Evolutionary conservation across 1,140 invertebrate species (phyloP).

Genomic region (Heliconius hewitsoni): DNA sequence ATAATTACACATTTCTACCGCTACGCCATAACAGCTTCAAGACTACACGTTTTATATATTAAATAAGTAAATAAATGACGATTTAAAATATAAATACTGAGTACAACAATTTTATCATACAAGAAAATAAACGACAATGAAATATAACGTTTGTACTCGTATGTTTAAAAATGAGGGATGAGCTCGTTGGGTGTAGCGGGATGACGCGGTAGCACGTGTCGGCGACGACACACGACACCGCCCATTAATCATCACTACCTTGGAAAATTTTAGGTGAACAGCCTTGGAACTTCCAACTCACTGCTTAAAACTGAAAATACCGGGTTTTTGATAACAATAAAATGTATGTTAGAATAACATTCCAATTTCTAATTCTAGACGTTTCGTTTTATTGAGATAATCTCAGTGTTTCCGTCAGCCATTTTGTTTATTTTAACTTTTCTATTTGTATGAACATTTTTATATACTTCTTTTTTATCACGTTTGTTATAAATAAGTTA

Average conservation of each 20-base stretch:
- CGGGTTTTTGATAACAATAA: not conserved
- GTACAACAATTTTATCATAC: not conserved
- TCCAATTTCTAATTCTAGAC: not conserved
- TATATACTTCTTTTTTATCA: no score
- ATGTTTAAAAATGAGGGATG: constrained; percentile 21
- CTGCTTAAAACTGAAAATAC: not conserved
- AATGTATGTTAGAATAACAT: constrained; percentile 1
- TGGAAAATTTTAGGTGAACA: constrained; percentile 17
- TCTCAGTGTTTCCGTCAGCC: not conserved
- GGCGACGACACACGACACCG: constrained; percentile 13
- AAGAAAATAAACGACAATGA: constrained; percentile 6
- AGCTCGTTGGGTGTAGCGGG: constrained; percentile 13
- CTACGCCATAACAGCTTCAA: no score
- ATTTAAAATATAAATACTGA: no score
- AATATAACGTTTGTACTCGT: not conserved
- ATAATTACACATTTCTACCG: no score
- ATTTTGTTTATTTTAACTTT: not conserved
- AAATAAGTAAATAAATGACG: no score
- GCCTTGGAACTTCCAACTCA: not conserved
- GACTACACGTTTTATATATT: no score
- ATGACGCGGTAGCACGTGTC: constrained; percentile 9
- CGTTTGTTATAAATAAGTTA: no score
- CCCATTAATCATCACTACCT: constrained; percentile 20
- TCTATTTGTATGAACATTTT: no score
- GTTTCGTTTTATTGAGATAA: not conserved